Conservation (phyloP, 2,888 invertebrate genomes). For the Caprella mutica region DNA sequence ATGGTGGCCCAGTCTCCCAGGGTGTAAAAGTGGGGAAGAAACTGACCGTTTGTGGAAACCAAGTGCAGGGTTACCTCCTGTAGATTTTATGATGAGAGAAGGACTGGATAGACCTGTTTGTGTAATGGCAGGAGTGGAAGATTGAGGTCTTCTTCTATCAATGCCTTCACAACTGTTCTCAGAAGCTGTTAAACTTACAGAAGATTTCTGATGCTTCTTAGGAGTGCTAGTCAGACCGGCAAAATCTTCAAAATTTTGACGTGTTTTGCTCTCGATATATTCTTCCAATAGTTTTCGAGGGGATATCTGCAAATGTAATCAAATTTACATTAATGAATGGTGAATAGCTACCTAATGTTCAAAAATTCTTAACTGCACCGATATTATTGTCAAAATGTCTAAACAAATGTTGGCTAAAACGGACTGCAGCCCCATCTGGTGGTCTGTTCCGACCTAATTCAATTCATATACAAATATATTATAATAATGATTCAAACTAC, state of each 20-base stretch:
- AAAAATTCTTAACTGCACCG: too few species aligned
- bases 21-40: slow-evolving; percentile 25
- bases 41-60: slow-evolving; percentile 9
- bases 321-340: too few species aligned
- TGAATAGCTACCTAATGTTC: too few species aligned
- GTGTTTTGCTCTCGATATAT: slow-evolving; percentile 26
- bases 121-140: neutral
- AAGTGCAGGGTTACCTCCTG: neutral
- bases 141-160: neutral
- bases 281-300: slow-evolving; percentile 25
- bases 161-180: too few species aligned
- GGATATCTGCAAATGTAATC: too few species aligned
- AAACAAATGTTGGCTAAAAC: too few species aligned
- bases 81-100: neutral
- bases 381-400: too few species aligned
- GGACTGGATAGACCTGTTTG: slow-evolving; percentile 1
- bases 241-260: slow-evolving; percentile 29
- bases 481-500: too few species aligned
- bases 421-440: too few species aligned
- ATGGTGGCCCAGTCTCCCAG: slow-evolving; percentile 30
- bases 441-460: too few species aligned
- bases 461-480: too few species aligned
- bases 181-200: neutral
- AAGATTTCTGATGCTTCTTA: slow-evolving; percentile 8
- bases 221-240: slow-evolving; percentile 31